Conservation (phyloP, 1,140 invertebrate genomes). For the Tenebrio molitor region DNA sequence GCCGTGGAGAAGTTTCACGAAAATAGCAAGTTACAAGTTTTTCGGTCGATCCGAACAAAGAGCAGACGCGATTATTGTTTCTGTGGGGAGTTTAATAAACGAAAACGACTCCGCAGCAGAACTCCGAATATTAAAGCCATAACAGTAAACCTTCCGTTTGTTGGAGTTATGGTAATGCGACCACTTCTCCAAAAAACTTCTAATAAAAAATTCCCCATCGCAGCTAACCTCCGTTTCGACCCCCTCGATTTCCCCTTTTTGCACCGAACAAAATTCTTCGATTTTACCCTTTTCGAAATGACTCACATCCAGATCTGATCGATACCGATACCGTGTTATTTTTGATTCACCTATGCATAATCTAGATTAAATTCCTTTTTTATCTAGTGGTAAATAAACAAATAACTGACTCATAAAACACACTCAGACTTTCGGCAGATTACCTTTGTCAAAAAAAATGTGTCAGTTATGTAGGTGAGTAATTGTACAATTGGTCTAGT, state of each 20-base stretch:
- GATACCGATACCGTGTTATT: background rate
- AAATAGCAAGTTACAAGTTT: too few relatives aligned
- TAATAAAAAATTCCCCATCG: background rate
- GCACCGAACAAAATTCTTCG: background rate
- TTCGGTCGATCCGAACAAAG: too few relatives aligned
- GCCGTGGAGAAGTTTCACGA: too few relatives aligned
- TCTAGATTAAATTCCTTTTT: slow-evolving; percentile 1
- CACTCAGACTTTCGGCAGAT: too few relatives aligned
- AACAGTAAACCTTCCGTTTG: background rate
- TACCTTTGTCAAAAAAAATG: too few relatives aligned
- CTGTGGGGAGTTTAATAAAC: too few relatives aligned
- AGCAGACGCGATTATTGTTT: too few relatives aligned
- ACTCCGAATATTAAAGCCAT: background rate
- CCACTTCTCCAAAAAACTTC: background rate
- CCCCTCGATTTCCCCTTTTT: background rate
- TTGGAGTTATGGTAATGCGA: background rate
- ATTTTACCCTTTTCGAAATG: background rate
- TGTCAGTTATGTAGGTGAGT: too few relatives aligned
- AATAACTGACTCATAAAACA: background rate
- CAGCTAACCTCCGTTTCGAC: background rate
- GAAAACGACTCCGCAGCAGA: background rate
- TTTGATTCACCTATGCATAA: background rate
- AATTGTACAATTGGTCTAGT: too few relatives aligned
- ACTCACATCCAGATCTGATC: background rate
- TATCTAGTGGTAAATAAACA: background rate